phyloP scores from a whole-genome alignment of 1,140 invertebrate genomes.

The Spodoptera frugiperda region DNA sequence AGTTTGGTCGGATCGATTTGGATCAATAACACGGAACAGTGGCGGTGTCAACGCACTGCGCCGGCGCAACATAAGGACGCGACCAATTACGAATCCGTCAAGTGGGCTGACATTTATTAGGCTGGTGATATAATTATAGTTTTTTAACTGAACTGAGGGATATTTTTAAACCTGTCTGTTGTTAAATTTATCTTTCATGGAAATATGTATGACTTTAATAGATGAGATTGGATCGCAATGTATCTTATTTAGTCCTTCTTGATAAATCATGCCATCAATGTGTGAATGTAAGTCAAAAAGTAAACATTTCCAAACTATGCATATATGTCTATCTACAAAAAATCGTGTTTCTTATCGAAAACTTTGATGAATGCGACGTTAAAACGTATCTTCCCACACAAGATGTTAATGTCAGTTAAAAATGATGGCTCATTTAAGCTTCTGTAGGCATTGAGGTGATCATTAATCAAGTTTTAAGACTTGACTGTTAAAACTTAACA shows the following conservation, averaged over 20 bases:
- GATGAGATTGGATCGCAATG: background rate
- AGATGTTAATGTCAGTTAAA: constrained; percentile 15
- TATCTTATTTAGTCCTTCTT: too few species aligned
- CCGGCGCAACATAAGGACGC: constrained; percentile 47
- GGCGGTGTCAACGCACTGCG: constrained; percentile 64
- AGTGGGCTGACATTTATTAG: constrained; percentile 40
- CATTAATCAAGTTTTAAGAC: constrained; percentile 16
- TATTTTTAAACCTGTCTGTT: constrained; percentile 24
- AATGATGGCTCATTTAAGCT: constrained; percentile 20
- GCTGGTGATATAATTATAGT: constrained; percentile 40
- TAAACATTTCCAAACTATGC: too few species aligned
- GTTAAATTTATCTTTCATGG: constrained; percentile 5
- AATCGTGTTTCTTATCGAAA: constrained; percentile 1
- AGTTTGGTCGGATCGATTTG: constrained; percentile 59
- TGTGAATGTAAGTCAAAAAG: too few species aligned
- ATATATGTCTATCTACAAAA: too few species aligned
- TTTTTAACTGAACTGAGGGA: constrained; percentile 21
- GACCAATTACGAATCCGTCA: constrained; percentile 42
- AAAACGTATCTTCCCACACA: constrained; percentile 24
- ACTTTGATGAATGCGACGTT: constrained; percentile 23
- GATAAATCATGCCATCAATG: too few species aligned
- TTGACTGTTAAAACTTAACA: background rate
- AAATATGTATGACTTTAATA: background rate
- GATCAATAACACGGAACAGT: constrained; percentile 67
- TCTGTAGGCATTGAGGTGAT: constrained; percentile 10